phyloP scores from a whole-genome alignment of 64 coral and sea anemone genomes.

The Montipora sp. region DNA sequence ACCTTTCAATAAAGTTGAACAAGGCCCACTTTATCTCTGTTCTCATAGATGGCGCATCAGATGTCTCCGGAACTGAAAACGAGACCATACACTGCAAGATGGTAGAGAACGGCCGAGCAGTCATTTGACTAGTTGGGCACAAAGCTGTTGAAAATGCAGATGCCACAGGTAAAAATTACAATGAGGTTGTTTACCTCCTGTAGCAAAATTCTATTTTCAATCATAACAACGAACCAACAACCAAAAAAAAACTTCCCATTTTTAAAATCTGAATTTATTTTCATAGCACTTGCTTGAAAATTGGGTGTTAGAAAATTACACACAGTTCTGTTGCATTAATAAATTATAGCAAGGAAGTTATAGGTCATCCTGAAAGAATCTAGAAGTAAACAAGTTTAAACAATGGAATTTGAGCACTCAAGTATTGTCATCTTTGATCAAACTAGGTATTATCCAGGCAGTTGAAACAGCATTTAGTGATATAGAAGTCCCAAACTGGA shows the following conservation, averaged over 20 bases:
- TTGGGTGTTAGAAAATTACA: too few relatives aligned
- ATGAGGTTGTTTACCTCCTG: too few relatives aligned
- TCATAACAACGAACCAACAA: too few relatives aligned
- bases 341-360: too few relatives aligned
- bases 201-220: too few relatives aligned
- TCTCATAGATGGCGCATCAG: neutral
- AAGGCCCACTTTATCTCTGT: constrained; percentile 2
- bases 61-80: neutral
- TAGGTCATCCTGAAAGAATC: too few relatives aligned
- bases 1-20: neutral
- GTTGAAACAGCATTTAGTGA: constrained; percentile 33
- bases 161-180: constrained; percentile 1
- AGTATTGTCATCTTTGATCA: constrained; percentile 27
- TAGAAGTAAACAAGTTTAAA: too few relatives aligned
- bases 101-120: constrained; percentile 10
- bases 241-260: too few relatives aligned
- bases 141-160: constrained; percentile 2
- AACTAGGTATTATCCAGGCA: constrained; percentile 53
- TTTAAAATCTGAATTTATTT: too few relatives aligned
- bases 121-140: neutral
- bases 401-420: neutral
- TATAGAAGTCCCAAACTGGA: too few relatives aligned
- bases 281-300: too few relatives aligned
- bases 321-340: too few relatives aligned
- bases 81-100: constrained; percentile 21